Base-by-base conservation (phyloP, 53 echinoderm and acorn worm species). In the Stichopus horrens region DNA sequence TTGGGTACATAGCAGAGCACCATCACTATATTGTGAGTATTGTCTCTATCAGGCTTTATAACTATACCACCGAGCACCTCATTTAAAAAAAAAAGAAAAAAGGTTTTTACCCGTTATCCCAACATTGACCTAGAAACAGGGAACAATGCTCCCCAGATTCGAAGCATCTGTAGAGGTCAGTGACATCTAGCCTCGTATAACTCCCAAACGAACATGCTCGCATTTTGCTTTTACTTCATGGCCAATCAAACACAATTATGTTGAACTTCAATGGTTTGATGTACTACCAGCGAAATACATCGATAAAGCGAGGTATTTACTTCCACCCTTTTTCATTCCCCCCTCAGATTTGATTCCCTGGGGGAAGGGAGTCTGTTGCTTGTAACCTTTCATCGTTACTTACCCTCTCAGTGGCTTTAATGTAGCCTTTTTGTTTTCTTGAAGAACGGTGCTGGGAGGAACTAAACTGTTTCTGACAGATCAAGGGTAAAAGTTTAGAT, bases 61-160 rank as follows among this genome's bases (percentile, higher is more conserved):
- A 37, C 37, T 37, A n/a, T n/a, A 37, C 37, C 37, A 37, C 37
- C 37, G 2, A 37, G 37, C 37, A 37, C 37, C 2, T 37, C 37
- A 0, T 37, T 37, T 37, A 37, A 37, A 37, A 37, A 0, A 37
- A 2, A 37, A 37, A 0, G 2, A 2, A 37, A 37, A 37, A 16
- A 18, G 14, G 68, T 71, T 71, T 68, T 68, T 68, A 63, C 10
- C 16, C 16, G 63, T 71, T 16, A n/a, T 11, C 59, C 59, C 59
- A 59, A 59, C 59, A 59, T 71, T 71, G 71, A 71, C 71, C 71
- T 71, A 71, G n/a, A 71, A 71, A 71, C n/a, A 71, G 71, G 71
- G 19, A 71, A 71, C 71, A 71, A 20, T 18, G 7, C 71, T 68
- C 19, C 71, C 19, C 71, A 71, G 71, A 16, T 71, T 71, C 19